Conservation (phyloP, 2,797 vertebrate genomes). For the Galago senegalensis region DNA sequence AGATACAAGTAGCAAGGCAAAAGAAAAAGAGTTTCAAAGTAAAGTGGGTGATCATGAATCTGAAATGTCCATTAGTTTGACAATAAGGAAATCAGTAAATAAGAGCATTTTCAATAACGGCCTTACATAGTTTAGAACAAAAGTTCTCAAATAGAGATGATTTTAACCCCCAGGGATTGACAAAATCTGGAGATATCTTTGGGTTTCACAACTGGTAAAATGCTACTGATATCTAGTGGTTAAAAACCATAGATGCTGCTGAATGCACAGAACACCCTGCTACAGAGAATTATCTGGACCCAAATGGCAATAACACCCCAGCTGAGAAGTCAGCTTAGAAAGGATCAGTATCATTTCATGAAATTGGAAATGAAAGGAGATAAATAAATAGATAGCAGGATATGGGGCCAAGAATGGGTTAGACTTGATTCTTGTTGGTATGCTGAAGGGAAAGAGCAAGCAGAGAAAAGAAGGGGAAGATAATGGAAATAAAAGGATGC, state of each 20-base stretch:
- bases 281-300: not conserved
- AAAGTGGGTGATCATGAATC: not conserved
- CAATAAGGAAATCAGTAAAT: slow-evolving; percentile 38
- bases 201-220: not conserved
- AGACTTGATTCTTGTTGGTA: not conserved
- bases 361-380: slow-evolving; percentile 7
- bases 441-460: not conserved
- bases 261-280: not conserved
- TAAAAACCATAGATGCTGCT: not conserved
- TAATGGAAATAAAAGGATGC: not conserved
- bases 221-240: not conserved
- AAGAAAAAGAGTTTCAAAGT: not conserved
- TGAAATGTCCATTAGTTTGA: not conserved
- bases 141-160: not conserved
- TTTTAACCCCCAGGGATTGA: not conserved
- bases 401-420: not conserved
- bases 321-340: not conserved
- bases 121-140: not conserved
- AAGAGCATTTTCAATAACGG: not conserved
- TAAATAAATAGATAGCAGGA: not conserved
- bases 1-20: not conserved
- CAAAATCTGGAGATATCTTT: not conserved
- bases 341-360: not conserved
- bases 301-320: not conserved
- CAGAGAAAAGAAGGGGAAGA: not conserved